Base-by-base conservation (phyloP, 1,140 invertebrate species). In the Ptiloglossa arizonensis region DNA sequence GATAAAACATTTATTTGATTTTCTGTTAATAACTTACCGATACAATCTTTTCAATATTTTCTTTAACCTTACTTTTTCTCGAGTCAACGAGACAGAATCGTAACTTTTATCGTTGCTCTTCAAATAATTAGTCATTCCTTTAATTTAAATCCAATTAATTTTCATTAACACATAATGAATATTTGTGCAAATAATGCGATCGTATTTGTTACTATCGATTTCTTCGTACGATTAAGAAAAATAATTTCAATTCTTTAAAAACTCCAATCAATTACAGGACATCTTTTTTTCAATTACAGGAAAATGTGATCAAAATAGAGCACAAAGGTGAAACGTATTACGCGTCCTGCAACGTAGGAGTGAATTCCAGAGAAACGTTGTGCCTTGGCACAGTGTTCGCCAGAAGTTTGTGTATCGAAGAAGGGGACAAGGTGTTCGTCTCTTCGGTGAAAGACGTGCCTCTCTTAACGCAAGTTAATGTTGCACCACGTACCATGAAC, bases 311-410 rank as follows among this genome's bases (percentile, higher is more conserved):
- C 11, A 77, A 88, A 83, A 22, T 92, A 8, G 56, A 24, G 24
- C 75, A 89, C 56, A 87, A 90, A 46, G 79, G 57, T 4, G 79
- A 59, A 38, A 68, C 71, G 41, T 90, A 89, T 79, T 92, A 89
- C 59, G 82, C 90, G 44, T 91, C 91, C 17, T 90, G 82, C 70
- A 81, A 66, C 67, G 70, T 64, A 22, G 82, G 82, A 5, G n/a
- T 64, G 5, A 41, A 29, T 72, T 32, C 77, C 9, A 71, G 81
- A 35, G 66, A 87, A 38, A 76, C 15, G 6, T 59, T 93, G 35
- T 88, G 85, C 46, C 64, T 93, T 6, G 90, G 89, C 68, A 88
- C 91, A 17, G 88, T 82, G 44, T 93, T 93, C 80, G 92, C 91
- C n/a, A 85, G 85, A 82, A 84, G 57, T 80, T 83, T 93, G 29